These are phyloP conservation scores for Acyrthosiphon pisum DNA, from an alignment of 1,140 invertebrate species.

Conservation along the genomic window DNA sequence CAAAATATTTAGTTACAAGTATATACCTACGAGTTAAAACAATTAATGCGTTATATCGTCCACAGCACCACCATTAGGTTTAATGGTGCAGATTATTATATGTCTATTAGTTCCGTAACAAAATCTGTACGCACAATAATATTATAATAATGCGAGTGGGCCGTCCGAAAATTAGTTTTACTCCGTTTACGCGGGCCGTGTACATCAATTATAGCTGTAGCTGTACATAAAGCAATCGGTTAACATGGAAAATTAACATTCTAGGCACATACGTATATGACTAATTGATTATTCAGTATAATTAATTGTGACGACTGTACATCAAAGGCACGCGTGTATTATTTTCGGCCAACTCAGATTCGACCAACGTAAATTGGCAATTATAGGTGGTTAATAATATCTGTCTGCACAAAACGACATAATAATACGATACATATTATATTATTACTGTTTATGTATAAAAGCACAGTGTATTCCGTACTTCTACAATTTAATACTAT, in stretches of 20 bases:
- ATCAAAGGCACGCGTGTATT: background rate
- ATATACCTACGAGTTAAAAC: background rate
- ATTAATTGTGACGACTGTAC: background rate
- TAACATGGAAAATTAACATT: background rate
- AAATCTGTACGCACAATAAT: background rate
- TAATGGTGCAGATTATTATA: constrained; percentile 9
- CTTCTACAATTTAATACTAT: background rate
- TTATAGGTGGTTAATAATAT: background rate
- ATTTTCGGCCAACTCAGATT: background rate
- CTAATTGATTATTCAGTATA: background rate
- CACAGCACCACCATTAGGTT: background rate
- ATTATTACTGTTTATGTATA: background rate
- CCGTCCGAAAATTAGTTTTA: background rate
- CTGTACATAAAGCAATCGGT: background rate
- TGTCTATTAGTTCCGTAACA: background rate
- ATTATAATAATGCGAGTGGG: background rate
- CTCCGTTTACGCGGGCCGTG: background rate
- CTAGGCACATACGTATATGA: background rate
- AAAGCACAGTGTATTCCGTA: background rate
- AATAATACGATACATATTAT: background rate
- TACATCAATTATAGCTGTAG: background rate
- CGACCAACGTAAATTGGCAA: background rate
- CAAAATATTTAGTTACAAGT: constrained; percentile 33
- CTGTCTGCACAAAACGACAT: no score
- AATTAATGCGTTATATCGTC: background rate